Conservation (phyloP, 2,888 invertebrate genomes). For the Omphaloscelis lunosa region DNA sequence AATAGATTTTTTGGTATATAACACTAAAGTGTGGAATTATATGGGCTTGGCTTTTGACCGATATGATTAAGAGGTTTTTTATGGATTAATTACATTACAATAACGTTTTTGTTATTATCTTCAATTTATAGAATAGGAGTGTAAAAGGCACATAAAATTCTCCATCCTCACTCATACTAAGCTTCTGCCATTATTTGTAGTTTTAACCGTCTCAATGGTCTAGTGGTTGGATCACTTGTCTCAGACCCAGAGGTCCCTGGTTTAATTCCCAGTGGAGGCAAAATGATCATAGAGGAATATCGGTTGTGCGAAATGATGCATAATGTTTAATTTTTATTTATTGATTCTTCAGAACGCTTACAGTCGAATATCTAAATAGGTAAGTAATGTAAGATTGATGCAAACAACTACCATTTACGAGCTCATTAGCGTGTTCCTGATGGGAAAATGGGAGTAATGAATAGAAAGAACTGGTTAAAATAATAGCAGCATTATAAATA, state of each 20-base stretch:
- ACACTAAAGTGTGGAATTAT: neutral
- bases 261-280: no score
- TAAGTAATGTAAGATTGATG: neutral
- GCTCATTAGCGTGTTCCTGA: neutral
- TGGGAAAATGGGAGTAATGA: neutral
- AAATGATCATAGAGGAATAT: no score
- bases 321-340: neutral
- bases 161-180: neutral
- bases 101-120: neutral
- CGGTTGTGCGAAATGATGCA: neutral
- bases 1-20: neutral
- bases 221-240: no score
- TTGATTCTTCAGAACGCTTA: neutral
- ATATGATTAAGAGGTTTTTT: neutral
- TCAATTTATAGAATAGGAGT: neutral
- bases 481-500: neutral
- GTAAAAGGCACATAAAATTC: neutral
- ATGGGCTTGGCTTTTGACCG: neutral
- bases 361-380: neutral
- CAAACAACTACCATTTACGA: neutral
- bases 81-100: neutral
- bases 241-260: no score
- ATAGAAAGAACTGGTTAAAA: neutral
- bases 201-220: no score
- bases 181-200: no score